These are phyloP conservation scores for Columba guinea DNA, from an alignment of 2,797 vertebrate genomes.

Conservation along the genomic window DNA sequence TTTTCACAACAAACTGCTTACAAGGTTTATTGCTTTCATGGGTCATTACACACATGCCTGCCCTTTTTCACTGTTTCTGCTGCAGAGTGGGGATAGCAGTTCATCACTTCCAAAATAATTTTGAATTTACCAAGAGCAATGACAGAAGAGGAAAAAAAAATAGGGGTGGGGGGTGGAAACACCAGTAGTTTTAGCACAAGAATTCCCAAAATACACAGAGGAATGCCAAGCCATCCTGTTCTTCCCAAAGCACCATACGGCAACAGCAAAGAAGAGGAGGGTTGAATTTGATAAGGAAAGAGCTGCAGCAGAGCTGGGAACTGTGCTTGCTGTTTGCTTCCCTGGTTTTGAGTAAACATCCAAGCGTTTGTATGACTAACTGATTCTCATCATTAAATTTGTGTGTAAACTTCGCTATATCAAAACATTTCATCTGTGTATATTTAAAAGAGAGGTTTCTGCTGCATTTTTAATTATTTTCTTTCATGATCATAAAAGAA, in stretches of 20 bases:
- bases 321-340: slow-evolving; percentile 1
- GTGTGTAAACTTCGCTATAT: not conserved
- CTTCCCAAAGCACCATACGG: not conserved
- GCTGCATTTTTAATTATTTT: not conserved
- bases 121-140: not conserved
- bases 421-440: not conserved
- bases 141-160: not conserved
- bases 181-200: not conserved
- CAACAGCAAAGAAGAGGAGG: not conserved
- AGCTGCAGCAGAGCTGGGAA: not conserved
- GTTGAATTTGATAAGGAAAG: not conserved
- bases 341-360: slow-evolving; percentile 19
- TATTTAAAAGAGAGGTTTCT: not conserved
- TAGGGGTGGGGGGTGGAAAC: rapidly evolving
- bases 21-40: slow-evolving; percentile 38
- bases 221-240: not conserved
- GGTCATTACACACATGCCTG: slow-evolving; percentile 3
- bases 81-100: not conserved
- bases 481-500: not conserved
- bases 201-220: not conserved
- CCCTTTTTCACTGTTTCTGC: not conserved
- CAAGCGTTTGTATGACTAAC: slow-evolving; percentile 10
- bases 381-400: not conserved
- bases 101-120: not conserved
- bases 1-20: slow-evolving; percentile 25